Conservation (phyloP, 35 echinoderm and acorn worm genomes). For the Apostichopus parvimensis region DNA sequence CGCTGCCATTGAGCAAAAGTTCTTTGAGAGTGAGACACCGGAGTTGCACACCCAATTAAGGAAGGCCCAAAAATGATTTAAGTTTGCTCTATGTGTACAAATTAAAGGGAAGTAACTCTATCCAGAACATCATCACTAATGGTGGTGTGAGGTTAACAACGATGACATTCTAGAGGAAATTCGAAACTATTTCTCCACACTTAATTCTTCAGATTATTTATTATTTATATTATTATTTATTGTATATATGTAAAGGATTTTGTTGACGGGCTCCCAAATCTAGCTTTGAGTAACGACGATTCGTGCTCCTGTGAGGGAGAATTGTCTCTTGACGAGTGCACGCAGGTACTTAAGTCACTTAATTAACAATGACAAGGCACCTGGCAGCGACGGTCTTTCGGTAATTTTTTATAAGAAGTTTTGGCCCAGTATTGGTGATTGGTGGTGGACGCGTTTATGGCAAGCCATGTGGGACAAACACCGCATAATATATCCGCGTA, state of each 20-base stretch:
- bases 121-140: not conserved
- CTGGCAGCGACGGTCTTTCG: conserved; percentile 32
- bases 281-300: not conserved
- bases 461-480: no score
- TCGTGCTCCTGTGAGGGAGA: not conserved
- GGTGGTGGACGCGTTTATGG: not conserved
- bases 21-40: not conserved
- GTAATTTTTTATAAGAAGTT: conserved; percentile 3
- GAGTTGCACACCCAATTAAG: not conserved
- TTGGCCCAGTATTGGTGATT: not conserved
- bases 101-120: conserved; percentile 15
- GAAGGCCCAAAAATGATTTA: not conserved
- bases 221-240: conserved; percentile 11
- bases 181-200: not conserved
- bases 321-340: conserved; percentile 8
- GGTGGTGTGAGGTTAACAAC: not conserved
- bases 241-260: not conserved
- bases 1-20: not conserved
- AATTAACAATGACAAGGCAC: not conserved
- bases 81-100: not conserved
- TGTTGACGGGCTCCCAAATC: not conserved
- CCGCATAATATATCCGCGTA: no score
- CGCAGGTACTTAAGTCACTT: not conserved
- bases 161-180: not conserved
- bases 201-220: not conserved